phyloP scores from a whole-genome alignment of 2,113 vertebrate species.

The Osmerus mordax region DNA sequence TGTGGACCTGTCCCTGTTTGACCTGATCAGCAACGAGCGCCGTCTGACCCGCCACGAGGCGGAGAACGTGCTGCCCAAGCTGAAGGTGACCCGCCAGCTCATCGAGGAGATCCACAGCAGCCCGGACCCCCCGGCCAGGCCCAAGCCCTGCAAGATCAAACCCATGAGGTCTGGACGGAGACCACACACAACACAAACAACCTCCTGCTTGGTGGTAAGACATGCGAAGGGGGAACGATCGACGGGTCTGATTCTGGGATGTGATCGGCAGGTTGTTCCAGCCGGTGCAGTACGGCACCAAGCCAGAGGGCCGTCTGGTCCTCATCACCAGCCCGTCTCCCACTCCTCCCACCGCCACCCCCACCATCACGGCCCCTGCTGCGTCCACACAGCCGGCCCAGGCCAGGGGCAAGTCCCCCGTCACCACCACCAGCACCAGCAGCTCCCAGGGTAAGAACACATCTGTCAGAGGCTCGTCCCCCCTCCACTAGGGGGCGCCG shows the following conservation, averaged over 20 bases:
- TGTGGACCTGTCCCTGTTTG: constrained; percentile 80
- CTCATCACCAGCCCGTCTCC: constrained; percentile 70
- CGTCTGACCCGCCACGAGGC: constrained; percentile 82
- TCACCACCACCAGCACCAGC: constrained; percentile 72
- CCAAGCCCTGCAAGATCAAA: constrained; percentile 83
- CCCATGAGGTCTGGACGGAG: constrained; percentile 77
- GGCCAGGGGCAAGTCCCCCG: constrained; percentile 78
- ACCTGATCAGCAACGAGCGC: constrained; percentile 85
- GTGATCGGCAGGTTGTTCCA: constrained; percentile 79
- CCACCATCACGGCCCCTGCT: constrained; percentile 56
- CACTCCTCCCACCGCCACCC: constrained; percentile 50
- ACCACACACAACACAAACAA: too few species aligned
- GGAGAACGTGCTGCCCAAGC: constrained; percentile 80
- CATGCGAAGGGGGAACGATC: too few species aligned
- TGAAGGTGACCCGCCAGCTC: constrained; percentile 81
- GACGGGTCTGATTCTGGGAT: background rate
- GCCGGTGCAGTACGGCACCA: constrained; percentile 87
- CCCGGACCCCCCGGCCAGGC: constrained; percentile 73
- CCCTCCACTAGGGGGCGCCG: background rate
- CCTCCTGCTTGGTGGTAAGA: too few species aligned
- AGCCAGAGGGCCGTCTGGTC: constrained; percentile 84
- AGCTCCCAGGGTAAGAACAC: constrained; percentile 78
- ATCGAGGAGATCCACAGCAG: constrained; percentile 87
- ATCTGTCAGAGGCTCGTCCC: background rate
- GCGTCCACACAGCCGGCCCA: constrained; percentile 70